Percentiles rank a stretch among this genome's conserved stretches.
Conservation (phyloP, 2,797 vertebrate species). For the Rhodeus uyekii region DNA sequence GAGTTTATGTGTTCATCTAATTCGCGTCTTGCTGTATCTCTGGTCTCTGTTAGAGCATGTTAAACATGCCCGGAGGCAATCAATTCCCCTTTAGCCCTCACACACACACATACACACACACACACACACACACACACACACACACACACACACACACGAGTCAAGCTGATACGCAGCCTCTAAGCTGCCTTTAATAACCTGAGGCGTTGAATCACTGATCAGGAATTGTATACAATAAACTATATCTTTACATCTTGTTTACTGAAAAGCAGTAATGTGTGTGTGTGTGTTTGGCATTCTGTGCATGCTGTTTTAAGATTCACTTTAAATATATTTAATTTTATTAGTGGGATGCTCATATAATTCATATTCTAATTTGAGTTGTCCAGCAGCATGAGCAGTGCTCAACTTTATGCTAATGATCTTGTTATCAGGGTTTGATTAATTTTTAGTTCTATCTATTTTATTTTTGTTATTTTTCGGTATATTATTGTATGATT, state of each 20-base stretch:
- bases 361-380: background rate
- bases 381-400: background rate
- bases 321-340: background rate
- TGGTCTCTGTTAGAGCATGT: constrained; percentile 59
- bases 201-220: constrained; percentile 77
- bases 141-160: constrained; percentile 2
- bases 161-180: constrained; percentile 13
- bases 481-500: background rate
- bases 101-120: constrained; percentile 26
- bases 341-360: background rate
- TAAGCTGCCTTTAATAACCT: constrained; percentile 61
- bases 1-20: constrained; percentile 57
- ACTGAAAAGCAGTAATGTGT: constrained; percentile 6
- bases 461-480: background rate
- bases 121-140: constrained; percentile 15
- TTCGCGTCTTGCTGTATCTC: constrained; percentile 37
- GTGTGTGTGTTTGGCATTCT: background rate
- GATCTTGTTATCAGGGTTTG: background rate
- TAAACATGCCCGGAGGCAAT: constrained; percentile 75
- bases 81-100: constrained; percentile 68
- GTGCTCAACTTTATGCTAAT: background rate
- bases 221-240: constrained; percentile 73
- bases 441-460: background rate
- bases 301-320: background rate
- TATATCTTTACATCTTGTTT: constrained; percentile 60